Conservation (phyloP, 2,888 invertebrate species). For the Andrena minutula region DNA sequence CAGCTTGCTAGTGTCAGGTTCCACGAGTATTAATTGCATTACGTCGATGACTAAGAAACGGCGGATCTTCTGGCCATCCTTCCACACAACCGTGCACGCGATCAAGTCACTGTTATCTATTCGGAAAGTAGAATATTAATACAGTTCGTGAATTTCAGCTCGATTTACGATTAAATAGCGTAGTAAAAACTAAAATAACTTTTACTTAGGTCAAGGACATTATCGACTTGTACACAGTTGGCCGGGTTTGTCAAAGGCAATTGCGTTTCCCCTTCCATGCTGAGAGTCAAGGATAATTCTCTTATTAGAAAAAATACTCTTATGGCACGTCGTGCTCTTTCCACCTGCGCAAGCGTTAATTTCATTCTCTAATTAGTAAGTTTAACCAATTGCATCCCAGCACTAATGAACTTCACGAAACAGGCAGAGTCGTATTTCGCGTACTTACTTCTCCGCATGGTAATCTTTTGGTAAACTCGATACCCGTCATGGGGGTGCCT, state of each 20-base stretch:
- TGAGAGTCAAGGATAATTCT: slow-evolving; percentile 91
- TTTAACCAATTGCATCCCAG: slow-evolving; percentile 35
- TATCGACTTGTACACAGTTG: slow-evolving; percentile 96
- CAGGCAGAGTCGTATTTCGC: background rate
- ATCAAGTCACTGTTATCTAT: slow-evolving; percentile 99
- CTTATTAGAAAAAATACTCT: slow-evolving; percentile 96
- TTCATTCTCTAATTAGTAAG: slow-evolving; percentile 43
- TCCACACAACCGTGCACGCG: slow-evolving; percentile 96
- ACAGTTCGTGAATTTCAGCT: background rate
- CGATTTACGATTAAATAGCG: background rate
- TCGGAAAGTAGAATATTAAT: slow-evolving; percentile 14
- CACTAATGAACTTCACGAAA: background rate
- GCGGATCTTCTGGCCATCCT: slow-evolving; percentile 95
- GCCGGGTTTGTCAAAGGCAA: slow-evolving; percentile 95
- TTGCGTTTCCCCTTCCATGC: slow-evolving; percentile 93
- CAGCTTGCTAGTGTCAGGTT: slow-evolving; percentile 96
- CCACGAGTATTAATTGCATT: slow-evolving; percentile 97
- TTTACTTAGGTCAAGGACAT: slow-evolving; percentile 97
- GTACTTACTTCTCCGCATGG: slow-evolving; percentile 96
- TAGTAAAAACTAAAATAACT: slow-evolving; percentile 67
- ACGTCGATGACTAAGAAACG: slow-evolving; percentile 98
- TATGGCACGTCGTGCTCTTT: slow-evolving; percentile 94
- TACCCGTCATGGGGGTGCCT: slow-evolving; percentile 97
- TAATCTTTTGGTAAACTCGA: slow-evolving; percentile 96
- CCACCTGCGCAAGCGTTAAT: slow-evolving; percentile 87